phyloP scores from a whole-genome alignment of 2,888 invertebrate genomes.

The Tachina fera region DNA sequence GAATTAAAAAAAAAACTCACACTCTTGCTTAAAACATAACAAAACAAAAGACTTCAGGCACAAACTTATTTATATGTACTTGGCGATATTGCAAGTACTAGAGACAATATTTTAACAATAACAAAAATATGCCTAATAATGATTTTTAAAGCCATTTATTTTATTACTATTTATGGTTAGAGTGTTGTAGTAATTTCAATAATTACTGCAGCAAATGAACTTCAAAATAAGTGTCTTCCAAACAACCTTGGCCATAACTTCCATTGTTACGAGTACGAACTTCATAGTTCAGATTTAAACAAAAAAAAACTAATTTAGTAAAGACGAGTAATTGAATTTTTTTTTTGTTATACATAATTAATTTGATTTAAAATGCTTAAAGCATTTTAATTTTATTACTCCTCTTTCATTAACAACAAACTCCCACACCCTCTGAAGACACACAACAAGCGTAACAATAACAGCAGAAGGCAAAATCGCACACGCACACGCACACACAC shows the following conservation, averaged over 20 bases:
- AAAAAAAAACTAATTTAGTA: neutral
- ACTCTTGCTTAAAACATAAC: neutral
- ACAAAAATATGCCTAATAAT: neutral
- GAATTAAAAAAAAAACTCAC: neutral
- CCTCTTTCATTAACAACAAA: constrained; percentile 13
- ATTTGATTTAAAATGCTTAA: constrained; percentile 31
- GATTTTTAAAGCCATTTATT: neutral
- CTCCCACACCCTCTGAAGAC: constrained; percentile 50
- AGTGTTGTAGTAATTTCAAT: neutral
- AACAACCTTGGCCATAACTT: constrained; percentile 70
- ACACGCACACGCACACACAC: neutral
- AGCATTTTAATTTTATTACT: constrained; percentile 1
- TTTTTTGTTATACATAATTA: neutral
- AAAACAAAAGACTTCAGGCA: constrained; percentile 70
- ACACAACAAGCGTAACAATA: neutral
- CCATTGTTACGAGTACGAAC: constrained; percentile 40
- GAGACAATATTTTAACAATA: neutral
- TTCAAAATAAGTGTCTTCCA: constrained; percentile 3
- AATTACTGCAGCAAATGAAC: constrained; percentile 22
- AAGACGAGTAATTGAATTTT: neutral
- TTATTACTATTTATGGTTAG: constrained; percentile 4
- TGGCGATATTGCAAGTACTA: neutral
- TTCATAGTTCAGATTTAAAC: constrained; percentile 15
- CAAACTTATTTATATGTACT: constrained; percentile 7
- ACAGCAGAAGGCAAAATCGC: neutral